Evolutionary conservation across 2,113 vertebrate species (phyloP), one percentile per base, ranked within the genome.

Genomic region (Strix aluco): DNA sequence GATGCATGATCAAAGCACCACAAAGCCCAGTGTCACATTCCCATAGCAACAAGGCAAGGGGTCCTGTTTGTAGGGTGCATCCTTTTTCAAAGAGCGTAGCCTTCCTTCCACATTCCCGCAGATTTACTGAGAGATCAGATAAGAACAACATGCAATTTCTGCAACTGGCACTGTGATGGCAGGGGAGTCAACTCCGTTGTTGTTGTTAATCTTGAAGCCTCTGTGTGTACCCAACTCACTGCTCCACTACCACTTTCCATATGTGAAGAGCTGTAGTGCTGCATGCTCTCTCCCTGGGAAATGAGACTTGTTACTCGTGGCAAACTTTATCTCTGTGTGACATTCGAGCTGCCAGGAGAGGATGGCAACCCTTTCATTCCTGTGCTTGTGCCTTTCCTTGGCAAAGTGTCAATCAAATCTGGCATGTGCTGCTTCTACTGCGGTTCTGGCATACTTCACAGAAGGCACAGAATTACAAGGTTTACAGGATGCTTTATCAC

Each of bases 401-500:
- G 70, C 82, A 80, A 73, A 72, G 58, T 10, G 58, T 92, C 70
- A 38, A 10, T 91, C 94, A 83, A 38, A 30, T 79, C 78, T 80
- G 79, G 62, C 79, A 25, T 7, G 26, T 46, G 54, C 73, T 89
- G 6, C 86, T 81, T 52, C 77, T 84, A 81, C 89, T 63, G 85
- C 4, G 5, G 66, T 42, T 75, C 67, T 88, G 90, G 66, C 65
- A 49, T 40, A 49, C 88, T 81, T 92, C 84, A 83, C 67, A 70
- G 82, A 49, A 94, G 40, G 66, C 66, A 63, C 49, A 61, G 83
- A 77, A 91, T 90, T 77, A 95, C 81, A 94, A 80, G 70, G 86
- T 95, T 92, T 97, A 78, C 42, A 82, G 86, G 73, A 66, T 91
- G 88, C 77, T 94, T 90, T 81, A 84, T 71, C 82, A 58, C 69